Percentiles rank a stretch among this genome's conserved stretches.
Evolutionary conservation across 92 coral and sea anemone species (phyloP).

Genomic region (Micromussa lordhowensis): DNA sequence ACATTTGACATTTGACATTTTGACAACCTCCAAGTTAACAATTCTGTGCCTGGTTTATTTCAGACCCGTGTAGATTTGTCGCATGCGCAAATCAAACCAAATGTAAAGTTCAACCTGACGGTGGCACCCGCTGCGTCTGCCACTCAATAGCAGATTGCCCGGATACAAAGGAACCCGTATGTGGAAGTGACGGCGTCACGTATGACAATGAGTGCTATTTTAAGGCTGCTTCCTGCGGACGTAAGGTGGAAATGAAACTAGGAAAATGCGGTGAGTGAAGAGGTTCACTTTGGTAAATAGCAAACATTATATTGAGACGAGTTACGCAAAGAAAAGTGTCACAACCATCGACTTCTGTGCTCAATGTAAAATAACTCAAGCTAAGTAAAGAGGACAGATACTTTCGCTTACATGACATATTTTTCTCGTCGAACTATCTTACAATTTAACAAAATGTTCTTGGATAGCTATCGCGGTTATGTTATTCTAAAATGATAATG

Average conservation of each 20-base stretch:
- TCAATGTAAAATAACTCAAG: too few relatives aligned
- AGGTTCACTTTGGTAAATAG: neutral
- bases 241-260: constrained; percentile 53
- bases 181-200: constrained; percentile 80
- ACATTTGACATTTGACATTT: too few relatives aligned
- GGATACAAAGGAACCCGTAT: constrained; percentile 63
- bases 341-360: too few relatives aligned
- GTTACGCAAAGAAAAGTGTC: neutral
- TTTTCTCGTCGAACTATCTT: too few relatives aligned
- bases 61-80: constrained; percentile 84
- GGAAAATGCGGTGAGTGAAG: constrained; percentile 81
- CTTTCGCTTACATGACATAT: neutral
- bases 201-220: constrained; percentile 83
- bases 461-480: too few relatives aligned
- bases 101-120: constrained; percentile 68
- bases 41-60: neutral
- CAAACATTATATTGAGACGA: too few relatives aligned
- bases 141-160: constrained; percentile 71
- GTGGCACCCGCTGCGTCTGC: constrained; percentile 84
- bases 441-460: too few relatives aligned
- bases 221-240: constrained; percentile 74
- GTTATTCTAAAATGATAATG: too few relatives aligned
- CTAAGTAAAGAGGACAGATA: neutral
- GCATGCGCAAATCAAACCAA: constrained; percentile 74
- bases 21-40: neutral